Evolutionary conservation across 2,797 vertebrate genomes (phyloP).

Genomic region (Argyrosomus regius): DNA sequence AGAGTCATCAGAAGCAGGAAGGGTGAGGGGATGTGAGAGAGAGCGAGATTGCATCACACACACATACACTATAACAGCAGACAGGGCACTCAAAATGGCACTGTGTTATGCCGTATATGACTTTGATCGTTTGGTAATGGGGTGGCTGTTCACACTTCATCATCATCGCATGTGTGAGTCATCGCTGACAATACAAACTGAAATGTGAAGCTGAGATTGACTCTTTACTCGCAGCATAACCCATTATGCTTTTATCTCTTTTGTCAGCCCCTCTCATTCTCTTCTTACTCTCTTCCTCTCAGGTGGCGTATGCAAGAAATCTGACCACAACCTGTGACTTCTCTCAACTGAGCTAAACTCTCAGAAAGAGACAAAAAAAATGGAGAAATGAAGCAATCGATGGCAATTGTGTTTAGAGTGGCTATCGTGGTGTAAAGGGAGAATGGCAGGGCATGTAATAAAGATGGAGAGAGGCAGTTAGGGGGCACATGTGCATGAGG

Average conservation of each 20-base stretch:
- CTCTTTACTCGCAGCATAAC: not conserved
- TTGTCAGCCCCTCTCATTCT: constrained; percentile 1
- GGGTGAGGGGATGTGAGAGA: constrained; percentile 9
- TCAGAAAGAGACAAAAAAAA: constrained; percentile 39
- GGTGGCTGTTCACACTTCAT: constrained; percentile 23
- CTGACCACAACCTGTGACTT: not conserved
- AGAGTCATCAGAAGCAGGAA: constrained; percentile 42
- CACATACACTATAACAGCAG: constrained; percentile 6
- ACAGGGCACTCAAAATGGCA: constrained; percentile 19
- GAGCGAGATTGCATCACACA: not conserved
- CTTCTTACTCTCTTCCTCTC: not conserved
- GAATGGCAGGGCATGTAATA: constrained; percentile 60
- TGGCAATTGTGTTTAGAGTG: constrained; percentile 63
- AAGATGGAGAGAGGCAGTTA: constrained; percentile 55
- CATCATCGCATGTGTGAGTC: constrained; percentile 23
- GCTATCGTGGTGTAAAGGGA: constrained; percentile 52
- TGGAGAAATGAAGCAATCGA: constrained; percentile 59
- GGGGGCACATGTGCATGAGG: constrained; percentile 32
- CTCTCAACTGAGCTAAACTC: constrained; percentile 34
- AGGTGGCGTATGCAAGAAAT: not conserved
- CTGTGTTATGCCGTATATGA: not conserved
- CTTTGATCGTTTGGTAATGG: constrained; percentile 18
- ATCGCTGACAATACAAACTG: constrained; percentile 30
- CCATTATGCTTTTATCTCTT: not conserved
- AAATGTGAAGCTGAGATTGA: constrained; percentile 4